A percentile compares a stretch with the other conserved stretches of the same genome.
phyloP scores from a whole-genome alignment of 2,797 vertebrate genomes.

The Amphiprion clarkii region DNA sequence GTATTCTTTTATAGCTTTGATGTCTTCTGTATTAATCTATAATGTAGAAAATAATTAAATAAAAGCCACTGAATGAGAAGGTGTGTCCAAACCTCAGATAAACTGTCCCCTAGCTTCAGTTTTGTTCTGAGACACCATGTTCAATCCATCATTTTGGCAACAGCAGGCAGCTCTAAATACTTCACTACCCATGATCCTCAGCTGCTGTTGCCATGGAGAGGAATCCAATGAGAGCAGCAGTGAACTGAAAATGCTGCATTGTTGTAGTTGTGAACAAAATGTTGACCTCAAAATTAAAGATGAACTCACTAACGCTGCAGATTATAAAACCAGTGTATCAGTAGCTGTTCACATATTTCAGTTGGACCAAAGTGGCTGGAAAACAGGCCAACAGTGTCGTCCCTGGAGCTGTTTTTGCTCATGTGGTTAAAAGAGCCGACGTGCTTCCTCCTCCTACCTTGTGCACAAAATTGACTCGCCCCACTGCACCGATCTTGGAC shows the following conservation, averaged over 20 bases:
- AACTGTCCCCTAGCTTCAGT: neutral
- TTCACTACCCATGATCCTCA: neutral
- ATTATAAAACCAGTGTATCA: neutral
- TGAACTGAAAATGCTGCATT: neutral
- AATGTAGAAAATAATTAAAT: too few species aligned
- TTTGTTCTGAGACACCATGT: neutral
- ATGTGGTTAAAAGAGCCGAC: neutral
- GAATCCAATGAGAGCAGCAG: neutral
- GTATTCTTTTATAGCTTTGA: too few species aligned
- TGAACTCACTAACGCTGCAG: neutral
- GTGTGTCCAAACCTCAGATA: neutral
- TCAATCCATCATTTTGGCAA: neutral
- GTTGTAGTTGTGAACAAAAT: too few species aligned
- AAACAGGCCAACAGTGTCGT: neutral
- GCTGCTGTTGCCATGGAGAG: neutral
- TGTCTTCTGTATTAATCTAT: too few species aligned
- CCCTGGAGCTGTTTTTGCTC: neutral
- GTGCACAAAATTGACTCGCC: conserved; percentile 85
- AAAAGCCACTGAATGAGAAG: too few species aligned
- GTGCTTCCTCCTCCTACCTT: conserved; percentile 74
- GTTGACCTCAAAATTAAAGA: neutral
- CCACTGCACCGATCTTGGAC: conserved; percentile 88
- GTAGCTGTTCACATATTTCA: neutral
- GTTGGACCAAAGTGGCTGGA: neutral
- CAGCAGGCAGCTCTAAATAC: neutral